Evolutionary conservation across 37 sponge, comb jelly and placozoan genomes (phyloP), one percentile per base, ranked within the genome.

Genomic region (Theonella swinhoei): DNA sequence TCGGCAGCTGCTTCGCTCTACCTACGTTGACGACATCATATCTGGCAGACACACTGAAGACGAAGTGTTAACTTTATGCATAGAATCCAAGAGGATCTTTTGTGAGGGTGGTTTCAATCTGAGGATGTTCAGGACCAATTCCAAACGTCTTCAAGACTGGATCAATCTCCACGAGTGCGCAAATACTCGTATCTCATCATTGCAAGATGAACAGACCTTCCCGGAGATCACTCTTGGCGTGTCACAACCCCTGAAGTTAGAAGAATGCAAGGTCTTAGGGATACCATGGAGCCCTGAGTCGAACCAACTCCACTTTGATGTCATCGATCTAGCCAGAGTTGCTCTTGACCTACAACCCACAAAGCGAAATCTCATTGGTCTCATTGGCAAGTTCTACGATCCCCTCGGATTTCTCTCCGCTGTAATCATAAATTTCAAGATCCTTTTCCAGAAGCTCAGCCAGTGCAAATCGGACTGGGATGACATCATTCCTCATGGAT

Each of bases 1-100:
- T 38, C 19, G 17, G 7, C 43, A 41, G 9, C 34, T 88, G 66
- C 41, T 72, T 2, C 37, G 41, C 23, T 88, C 89, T 0, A 70
- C 72, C 8, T 88, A 88, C 62, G 89, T 88, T 61, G 89, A 88
- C 37, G 83, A 88, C 69, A 76, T 87, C 25, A 42, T 78, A 61
- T 33, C 79, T 64, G 89, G 89, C 59, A 79, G 65, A 33, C 30
- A 70, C 58, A 54, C 62, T 72, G 89, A 88, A 61, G 83, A 81
- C 14, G 43, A 82, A 59, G 83, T 64, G 2, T 83, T 64, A 37
- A 25, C 62, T 2, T 29, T 82, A 19, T 88, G 71, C 79, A 47
- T 37, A 3, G 64, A 62, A 42, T 58, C 84, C 28, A 82, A 88
- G 73, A 41, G 42, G 64, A 63, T 69, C 69, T 68, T 87, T 0